Conservation (phyloP, 2,888 invertebrate genomes). For the Nemapogon koenigi region DNA sequence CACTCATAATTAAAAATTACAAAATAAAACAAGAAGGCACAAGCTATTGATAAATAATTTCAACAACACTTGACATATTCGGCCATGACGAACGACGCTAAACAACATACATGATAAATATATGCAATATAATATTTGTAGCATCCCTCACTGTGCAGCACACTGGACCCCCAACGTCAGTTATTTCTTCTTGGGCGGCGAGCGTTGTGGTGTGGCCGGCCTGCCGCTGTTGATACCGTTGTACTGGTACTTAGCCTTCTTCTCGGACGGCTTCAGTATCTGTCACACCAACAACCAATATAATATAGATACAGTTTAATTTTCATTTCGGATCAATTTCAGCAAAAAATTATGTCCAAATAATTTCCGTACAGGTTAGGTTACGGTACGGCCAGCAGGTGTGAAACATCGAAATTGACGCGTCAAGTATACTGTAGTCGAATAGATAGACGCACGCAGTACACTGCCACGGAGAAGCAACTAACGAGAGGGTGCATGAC, state of each 20-base stretch:
- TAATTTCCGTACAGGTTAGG: too few relatives aligned
- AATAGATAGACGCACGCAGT: too few relatives aligned
- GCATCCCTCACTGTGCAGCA: slow-evolving; percentile 60
- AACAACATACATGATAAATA: slow-evolving; percentile 31
- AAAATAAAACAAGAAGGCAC: slow-evolving; percentile 60
- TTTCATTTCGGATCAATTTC: too few relatives aligned
- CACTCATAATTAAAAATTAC: slow-evolving; percentile 40
- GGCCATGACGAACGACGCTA: slow-evolving; percentile 47
- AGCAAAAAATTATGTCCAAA: too few relatives aligned
- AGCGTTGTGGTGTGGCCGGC: slow-evolving; percentile 85
- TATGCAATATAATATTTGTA: slow-evolving; percentile 60
- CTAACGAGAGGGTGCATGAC: too few relatives aligned
- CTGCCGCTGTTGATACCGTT: slow-evolving; percentile 86
- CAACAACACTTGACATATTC: slow-evolving; percentile 44
- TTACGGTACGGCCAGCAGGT: too few relatives aligned
- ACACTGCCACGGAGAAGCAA: too few relatives aligned
- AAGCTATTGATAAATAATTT: slow-evolving; percentile 59
- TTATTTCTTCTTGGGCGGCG: slow-evolving; percentile 77
- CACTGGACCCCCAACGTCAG: slow-evolving; percentile 55
- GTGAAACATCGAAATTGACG: too few relatives aligned
- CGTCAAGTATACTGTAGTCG: too few relatives aligned
- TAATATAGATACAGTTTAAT: too few relatives aligned
- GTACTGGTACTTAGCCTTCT: slow-evolving; percentile 99
- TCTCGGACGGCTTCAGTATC: slow-evolving; percentile 99
- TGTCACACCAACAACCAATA: too few relatives aligned